Base-by-base conservation (phyloP, 2,113 vertebrate genomes). In the Romanogobio albipinnatus region DNA sequence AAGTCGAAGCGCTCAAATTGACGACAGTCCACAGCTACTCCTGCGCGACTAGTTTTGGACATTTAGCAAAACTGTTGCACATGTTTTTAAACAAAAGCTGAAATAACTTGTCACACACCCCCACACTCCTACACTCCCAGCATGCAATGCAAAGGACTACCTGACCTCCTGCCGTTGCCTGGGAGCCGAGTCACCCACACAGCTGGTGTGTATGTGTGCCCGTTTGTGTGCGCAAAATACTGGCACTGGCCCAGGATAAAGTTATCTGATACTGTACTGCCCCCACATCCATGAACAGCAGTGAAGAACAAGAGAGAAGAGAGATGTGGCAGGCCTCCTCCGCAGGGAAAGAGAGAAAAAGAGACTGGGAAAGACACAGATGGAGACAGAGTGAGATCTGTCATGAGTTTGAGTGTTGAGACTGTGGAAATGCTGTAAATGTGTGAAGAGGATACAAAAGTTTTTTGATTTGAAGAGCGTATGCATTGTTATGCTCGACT, bases 171-270 rank as follows among this genome's bases (percentile, higher is more conserved):
- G 82, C 86, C 84, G 80, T 85, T 86, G 82, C 82, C 81, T 84
- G 84, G 84, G 78, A 87, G 88, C 84, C 83, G 70, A 88, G 85
- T 89, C 88, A 89, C 88, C 88, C 88, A 89, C 88, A 89, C 88
- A 89, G 88, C 86, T 88, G 87, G 80, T 86, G 78, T 85, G 64
- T 80, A 56, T 71, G 81, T 64, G 66, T 73, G 82, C 78, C 76
- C 78, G 64, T 66, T 66, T 88, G 83, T 26, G 45, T 81, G 70
- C 43, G 82, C 78, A 83, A 86, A 86, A 84, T 73, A 82, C 85
- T 85, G 84, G 84, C 88, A 84, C 59, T 26, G 84, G 84, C 86
- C 79, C 86, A 86, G 85, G 74, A 87, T 77, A 82, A 87, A 84
- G 84, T 84, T 78, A 86, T 87, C 79, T 82, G 84, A 84, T 82